Conservation (phyloP, 2,888 invertebrate species). For the Limnephilus marmoratus region DNA sequence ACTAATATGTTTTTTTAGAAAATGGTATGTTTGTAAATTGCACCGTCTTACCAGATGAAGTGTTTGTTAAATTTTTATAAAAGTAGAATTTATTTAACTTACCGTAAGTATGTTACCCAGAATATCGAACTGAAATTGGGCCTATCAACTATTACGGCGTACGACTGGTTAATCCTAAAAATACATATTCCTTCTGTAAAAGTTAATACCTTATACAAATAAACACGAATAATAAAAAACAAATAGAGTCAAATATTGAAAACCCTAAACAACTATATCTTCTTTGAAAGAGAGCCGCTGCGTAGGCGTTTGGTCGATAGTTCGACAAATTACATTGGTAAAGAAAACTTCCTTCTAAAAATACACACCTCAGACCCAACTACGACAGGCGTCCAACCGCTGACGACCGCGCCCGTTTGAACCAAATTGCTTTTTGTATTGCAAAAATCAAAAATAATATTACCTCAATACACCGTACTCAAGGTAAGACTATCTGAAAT, state of each 20-base stretch:
- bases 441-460: not conserved
- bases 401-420: not conserved
- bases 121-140: too few species aligned
- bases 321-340: not conserved
- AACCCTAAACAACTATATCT: not conserved
- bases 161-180: too few species aligned
- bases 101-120: too few species aligned
- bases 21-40: too few species aligned
- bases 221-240: not conserved
- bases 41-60: too few species aligned
- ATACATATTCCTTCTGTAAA: not conserved
- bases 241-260: not conserved
- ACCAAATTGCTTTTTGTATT: not conserved
- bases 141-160: too few species aligned
- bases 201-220: not conserved
- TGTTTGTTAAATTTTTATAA: too few species aligned
- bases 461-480: not conserved
- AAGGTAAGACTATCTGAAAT: not conserved
- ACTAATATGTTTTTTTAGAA: too few species aligned
- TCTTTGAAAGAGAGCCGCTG: not conserved
- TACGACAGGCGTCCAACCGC: not conserved
- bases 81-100: too few species aligned
- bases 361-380: not conserved
- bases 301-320: not conserved
- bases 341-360: not conserved